These are phyloP conservation scores for Trichosurus vulpecula DNA, from an alignment of 2,797 vertebrate species.

Conservation along the genomic window DNA sequence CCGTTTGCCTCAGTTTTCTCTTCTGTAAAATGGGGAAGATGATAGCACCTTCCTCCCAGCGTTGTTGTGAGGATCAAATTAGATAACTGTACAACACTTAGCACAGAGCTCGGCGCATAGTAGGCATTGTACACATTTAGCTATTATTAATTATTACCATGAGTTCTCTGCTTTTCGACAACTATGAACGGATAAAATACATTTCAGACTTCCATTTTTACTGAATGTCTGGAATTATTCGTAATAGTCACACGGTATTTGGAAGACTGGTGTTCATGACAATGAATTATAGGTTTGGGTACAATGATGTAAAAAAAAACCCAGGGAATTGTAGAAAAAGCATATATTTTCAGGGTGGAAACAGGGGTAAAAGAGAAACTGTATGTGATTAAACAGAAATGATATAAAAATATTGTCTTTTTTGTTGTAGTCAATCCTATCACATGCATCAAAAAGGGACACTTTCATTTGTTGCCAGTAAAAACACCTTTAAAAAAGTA, in stretches of 20 bases:
- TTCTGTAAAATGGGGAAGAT: neutral
- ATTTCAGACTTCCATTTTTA: neutral
- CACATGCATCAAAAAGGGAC: neutral
- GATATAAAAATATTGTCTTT: neutral
- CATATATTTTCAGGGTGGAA: slow-evolving; percentile 27
- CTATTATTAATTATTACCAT: neutral
- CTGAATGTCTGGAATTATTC: neutral
- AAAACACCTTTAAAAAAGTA: neutral
- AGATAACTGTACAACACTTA: neutral
- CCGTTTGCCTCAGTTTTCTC: neutral
- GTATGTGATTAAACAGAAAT: slow-evolving; percentile 28
- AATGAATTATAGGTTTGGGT: neutral
- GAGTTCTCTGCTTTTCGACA: neutral
- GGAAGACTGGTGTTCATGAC: neutral
- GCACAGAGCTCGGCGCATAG: neutral
- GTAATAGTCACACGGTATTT: neutral
- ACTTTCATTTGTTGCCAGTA: slow-evolving; percentile 28
- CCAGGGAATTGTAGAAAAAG: neutral
- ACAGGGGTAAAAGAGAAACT: neutral
- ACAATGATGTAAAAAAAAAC: neutral
- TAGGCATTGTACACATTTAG: neutral
- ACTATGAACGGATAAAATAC: neutral
- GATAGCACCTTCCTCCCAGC: neutral
- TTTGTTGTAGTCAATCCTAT: slow-evolving; percentile 23
- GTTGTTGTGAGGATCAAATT: neutral